Conservation (phyloP, 2,113 vertebrate species). For the Alces alces region DNA sequence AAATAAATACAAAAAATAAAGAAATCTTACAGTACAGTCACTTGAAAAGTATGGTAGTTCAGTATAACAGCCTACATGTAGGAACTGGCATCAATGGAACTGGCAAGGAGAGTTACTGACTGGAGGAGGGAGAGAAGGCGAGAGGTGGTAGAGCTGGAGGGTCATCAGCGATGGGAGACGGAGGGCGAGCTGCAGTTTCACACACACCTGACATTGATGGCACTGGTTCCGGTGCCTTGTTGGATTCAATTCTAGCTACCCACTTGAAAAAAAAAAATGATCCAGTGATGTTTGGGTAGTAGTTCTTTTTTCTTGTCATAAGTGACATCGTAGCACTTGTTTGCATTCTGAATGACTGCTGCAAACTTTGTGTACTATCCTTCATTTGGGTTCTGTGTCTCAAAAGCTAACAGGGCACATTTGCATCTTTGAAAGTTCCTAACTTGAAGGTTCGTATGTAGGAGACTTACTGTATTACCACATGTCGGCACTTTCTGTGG, state of each 20-base stretch:
- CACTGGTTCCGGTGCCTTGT: background rate
- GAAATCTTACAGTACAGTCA: background rate
- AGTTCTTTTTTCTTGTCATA: background rate
- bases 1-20: background rate
- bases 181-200: background rate
- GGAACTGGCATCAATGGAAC: background rate
- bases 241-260: background rate
- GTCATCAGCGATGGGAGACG: background rate
- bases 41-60: background rate
- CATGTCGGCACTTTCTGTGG: background rate
- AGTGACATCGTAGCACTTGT: background rate
- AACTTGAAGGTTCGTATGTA: background rate
- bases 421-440: background rate
- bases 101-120: background rate
- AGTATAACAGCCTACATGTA: background rate
- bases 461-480: background rate
- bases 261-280: background rate
- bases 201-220: background rate
- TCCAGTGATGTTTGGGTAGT: background rate
- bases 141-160: background rate
- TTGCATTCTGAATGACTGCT: background rate
- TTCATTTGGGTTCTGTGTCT: background rate
- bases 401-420: background rate
- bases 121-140: background rate
- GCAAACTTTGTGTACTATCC: background rate